These are phyloP conservation scores for Muraenolepis orangiensis DNA, from an alignment of 2,797 vertebrate genomes.

Conservation along the genomic window DNA sequence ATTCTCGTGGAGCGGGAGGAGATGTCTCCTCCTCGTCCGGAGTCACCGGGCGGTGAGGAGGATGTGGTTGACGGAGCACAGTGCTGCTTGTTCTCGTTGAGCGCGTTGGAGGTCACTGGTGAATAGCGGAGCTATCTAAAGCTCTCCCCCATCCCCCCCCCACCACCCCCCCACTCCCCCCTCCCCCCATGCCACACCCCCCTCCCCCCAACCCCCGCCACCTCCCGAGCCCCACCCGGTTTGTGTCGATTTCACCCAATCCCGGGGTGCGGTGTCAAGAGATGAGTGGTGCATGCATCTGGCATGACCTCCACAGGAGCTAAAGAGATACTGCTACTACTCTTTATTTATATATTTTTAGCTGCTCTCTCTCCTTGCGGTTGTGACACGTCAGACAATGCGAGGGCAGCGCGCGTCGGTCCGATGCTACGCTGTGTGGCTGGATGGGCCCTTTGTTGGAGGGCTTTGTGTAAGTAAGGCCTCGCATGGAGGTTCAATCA, in stretches of 20 bases:
- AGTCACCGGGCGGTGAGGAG: slow-evolving; percentile 62
- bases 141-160: slow-evolving; percentile 24
- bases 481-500: slow-evolving; percentile 54
- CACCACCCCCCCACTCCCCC: slow-evolving; percentile 14
- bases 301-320: slow-evolving; percentile 69
- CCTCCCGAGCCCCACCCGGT: slow-evolving; percentile 38
- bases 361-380: not conserved
- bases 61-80: slow-evolving; percentile 73
- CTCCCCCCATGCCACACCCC: slow-evolving; percentile 5
- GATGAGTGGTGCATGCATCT: slow-evolving; percentile 68
- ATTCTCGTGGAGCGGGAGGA: slow-evolving; percentile 31
- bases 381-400: slow-evolving; percentile 71
- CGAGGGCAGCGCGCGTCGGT: slow-evolving; percentile 72
- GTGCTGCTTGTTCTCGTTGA: slow-evolving; percentile 42
- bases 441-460: slow-evolving; percentile 66
- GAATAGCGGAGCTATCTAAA: slow-evolving; percentile 74
- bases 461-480: slow-evolving; percentile 53
- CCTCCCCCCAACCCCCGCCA: slow-evolving; percentile 2
- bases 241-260: slow-evolving; percentile 51
- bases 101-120: slow-evolving; percentile 68
- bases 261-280: slow-evolving; percentile 59
- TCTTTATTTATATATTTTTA: no score
- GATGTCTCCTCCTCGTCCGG: slow-evolving; percentile 60
- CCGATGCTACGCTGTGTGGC: slow-evolving; percentile 67
- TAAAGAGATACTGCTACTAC: slow-evolving; percentile 63